A percentile compares a stretch with the other conserved stretches of the same genome.
Evolutionary conservation across 2,113 vertebrate species (phyloP).

Genomic region (Tringa solitaria): DNA sequence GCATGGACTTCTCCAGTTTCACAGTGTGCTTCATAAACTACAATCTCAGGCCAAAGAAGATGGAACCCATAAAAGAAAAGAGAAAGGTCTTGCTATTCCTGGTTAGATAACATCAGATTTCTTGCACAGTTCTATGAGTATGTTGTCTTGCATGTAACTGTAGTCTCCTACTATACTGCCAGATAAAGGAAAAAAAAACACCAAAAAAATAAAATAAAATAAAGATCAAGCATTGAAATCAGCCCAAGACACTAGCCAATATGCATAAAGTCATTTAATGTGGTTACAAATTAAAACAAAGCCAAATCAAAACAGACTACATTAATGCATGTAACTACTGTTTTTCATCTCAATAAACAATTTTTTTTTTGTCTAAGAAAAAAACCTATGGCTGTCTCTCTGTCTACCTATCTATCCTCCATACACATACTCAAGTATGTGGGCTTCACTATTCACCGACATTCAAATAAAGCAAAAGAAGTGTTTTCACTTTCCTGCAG

Average conservation of each 20-base stretch:
- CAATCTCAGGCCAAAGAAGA: neutral
- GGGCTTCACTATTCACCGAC: neutral
- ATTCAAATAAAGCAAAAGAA: neutral
- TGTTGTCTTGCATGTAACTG: neutral
- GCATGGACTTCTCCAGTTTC: neutral
- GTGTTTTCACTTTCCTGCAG: neutral
- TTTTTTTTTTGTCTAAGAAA: neutral
- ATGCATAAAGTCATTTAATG: neutral
- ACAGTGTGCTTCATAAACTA: neutral
- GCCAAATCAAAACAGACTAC: neutral
- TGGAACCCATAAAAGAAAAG: neutral
- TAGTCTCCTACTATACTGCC: neutral
- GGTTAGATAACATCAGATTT: neutral
- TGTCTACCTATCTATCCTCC: neutral
- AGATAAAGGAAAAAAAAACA: neutral
- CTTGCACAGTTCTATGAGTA: neutral
- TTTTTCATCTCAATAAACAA: neutral
- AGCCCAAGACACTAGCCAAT: neutral
- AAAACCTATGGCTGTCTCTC: neutral
- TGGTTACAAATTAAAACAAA: neutral
- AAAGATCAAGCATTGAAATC: neutral
- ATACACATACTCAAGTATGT: neutral
- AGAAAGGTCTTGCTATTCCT: neutral
- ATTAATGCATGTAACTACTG: neutral
- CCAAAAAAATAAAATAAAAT: neutral